Base-by-base conservation (phyloP, 2,113 vertebrate genomes). In the Gorilla gorilla region DNA sequence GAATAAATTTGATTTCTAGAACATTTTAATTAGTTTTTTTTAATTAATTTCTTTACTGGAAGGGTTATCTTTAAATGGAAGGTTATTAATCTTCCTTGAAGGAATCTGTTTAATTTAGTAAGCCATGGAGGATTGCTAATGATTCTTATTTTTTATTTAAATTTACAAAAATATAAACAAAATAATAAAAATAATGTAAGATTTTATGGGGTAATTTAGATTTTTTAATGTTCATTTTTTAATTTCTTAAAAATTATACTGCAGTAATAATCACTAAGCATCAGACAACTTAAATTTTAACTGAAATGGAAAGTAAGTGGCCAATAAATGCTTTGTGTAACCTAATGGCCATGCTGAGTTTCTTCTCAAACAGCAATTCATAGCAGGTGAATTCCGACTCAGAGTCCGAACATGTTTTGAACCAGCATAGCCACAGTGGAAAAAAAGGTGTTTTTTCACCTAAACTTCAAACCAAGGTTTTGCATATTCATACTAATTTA, bases 131-230 rank as follows among this genome's bases (percentile, higher is more conserved):
- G 30, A 87, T 64, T 61, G 27, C 35, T 81, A 93, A 68, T 86
- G 57, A 61, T 87, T 87, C 22, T 57, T 88, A 94, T 83, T 96
- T 48, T 68, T 73, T 48, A 80, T 75, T 90, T 84, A 79, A 92
- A 57, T 79, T 83, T 75, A 64, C 1, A 48, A 73, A 94, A 66
- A 40, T 57, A 12, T 68, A 90, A 86, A 52, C 3, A 64, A 72
- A 76, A 38, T 64, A 83, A 87, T 64, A 66, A n/a, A 85, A 96
- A 85, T 50, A 80, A 30, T 57, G 52, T 72, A 38, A 68, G 80
- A 61, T 92, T 55, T 14, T 91, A 7, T 78, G 18, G 96, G 14
- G 45, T 72, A 80, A 90, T 14, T 70, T 88, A 87, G 30, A 25
- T 40, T 83, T 97, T 95, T 12, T 11, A 75, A 86, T 35, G 20